Evolutionary conservation across 53 echinoderm and acorn worm species (phyloP).

Genomic region (Stichopus horrens): DNA sequence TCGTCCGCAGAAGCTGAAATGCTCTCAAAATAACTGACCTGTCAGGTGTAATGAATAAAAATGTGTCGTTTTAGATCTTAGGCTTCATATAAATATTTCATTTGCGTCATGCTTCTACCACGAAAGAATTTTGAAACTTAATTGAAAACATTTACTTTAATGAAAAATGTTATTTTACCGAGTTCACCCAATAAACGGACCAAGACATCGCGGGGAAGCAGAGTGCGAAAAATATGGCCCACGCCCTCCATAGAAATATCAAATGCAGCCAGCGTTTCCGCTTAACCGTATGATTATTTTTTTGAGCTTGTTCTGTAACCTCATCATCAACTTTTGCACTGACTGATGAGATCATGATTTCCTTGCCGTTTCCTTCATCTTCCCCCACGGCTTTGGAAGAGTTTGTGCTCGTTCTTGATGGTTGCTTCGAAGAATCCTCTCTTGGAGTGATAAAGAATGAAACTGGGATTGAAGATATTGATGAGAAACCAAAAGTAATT

Average conservation of each 20-base stretch:
- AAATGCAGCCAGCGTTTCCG: background rate
- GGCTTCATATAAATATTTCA: background rate
- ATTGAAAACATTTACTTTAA: no score
- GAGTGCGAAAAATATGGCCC: slow-evolving; percentile 6
- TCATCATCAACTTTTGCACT: background rate
- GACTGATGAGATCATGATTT: background rate
- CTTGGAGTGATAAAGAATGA: slow-evolving; percentile 13
- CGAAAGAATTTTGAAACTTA: background rate
- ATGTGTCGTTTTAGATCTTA: background rate
- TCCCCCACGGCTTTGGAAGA: background rate
- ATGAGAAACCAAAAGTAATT: background rate
- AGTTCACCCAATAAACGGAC: slow-evolving; percentile 8
- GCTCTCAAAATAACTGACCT: slow-evolving; percentile 17
- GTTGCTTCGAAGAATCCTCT: background rate
- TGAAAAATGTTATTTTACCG: background rate
- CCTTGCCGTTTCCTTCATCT: background rate
- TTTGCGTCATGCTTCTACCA: background rate
- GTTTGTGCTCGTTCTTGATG: background rate
- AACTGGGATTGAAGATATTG: background rate
- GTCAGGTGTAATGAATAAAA: background rate
- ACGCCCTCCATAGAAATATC: background rate
- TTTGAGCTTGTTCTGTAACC: background rate
- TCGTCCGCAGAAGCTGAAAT: slow-evolving; percentile 1
- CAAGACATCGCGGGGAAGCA: slow-evolving; percentile 11
- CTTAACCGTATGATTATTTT: background rate